A percentile compares a stretch with the other conserved stretches of the same genome.
phyloP scores from a whole-genome alignment of 1,140 invertebrate species.

The Sitophilus oryzae region DNA sequence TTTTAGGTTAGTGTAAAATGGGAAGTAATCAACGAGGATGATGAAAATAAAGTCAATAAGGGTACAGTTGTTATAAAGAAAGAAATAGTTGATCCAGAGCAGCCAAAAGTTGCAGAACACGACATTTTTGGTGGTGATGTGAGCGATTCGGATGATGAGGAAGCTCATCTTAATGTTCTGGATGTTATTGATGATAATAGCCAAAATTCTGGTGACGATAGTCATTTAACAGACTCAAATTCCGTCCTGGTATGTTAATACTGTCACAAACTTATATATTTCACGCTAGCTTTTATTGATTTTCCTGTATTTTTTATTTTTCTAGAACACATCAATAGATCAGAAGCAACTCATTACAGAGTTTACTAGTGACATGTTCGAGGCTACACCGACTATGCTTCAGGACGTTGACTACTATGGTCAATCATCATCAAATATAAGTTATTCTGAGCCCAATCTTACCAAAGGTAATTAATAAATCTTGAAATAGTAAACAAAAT shows the following conservation, averaged over 20 bases:
- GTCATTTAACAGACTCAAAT: slow-evolving; percentile 67
- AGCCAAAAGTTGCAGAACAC: slow-evolving; percentile 54
- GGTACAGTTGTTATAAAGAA: slow-evolving; percentile 52
- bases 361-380: slow-evolving; percentile 43
- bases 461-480: slow-evolving; percentile 35
- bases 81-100: slow-evolving; percentile 48
- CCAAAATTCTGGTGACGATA: slow-evolving; percentile 67
- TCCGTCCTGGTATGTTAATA: slow-evolving; percentile 49
- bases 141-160: slow-evolving; percentile 75
- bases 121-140: slow-evolving; percentile 86
- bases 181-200: slow-evolving; percentile 74
- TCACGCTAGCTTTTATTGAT: no score
- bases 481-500: no score
- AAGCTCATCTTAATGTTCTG: slow-evolving; percentile 63
- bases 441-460: slow-evolving; percentile 34
- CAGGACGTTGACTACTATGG: slow-evolving; percentile 41
- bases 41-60: slow-evolving; percentile 60
- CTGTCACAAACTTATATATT: not conserved
- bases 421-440: slow-evolving; percentile 33
- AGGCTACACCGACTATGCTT: slow-evolving; percentile 33
- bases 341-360: slow-evolving; percentile 41
- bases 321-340: slow-evolving; percentile 34
- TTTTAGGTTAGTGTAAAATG: slow-evolving; percentile 66
- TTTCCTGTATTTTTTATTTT: no score
- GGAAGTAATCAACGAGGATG: slow-evolving; percentile 90